These are phyloP conservation scores for Tenthredo scrophulariae DNA, from an alignment of 2,888 invertebrate genomes.

Conservation along the genomic window DNA sequence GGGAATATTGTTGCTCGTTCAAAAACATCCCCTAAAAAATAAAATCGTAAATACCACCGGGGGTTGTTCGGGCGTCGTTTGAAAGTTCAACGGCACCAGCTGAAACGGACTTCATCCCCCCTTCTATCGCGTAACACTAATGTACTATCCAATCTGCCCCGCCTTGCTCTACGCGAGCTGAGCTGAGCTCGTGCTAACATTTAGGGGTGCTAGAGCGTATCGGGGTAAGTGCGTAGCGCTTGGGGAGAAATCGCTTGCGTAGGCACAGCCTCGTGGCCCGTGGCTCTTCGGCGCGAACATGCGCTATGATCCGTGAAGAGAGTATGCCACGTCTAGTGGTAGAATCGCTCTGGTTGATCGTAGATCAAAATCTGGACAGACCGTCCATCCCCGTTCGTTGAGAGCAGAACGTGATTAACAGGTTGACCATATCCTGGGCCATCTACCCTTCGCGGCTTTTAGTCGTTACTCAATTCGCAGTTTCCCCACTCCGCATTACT, in stretches of 20 bases:
- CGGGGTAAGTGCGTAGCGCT: not conserved
- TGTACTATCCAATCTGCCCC: slow-evolving; percentile 32
- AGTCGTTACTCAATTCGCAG: not conserved
- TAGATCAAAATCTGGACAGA: slow-evolving; percentile 22
- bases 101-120: slow-evolving; percentile 11
- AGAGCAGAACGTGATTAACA: slow-evolving; percentile 19
- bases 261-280: not conserved
- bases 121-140: slow-evolving; percentile 5
- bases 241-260: slow-evolving; percentile 28
- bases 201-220: slow-evolving; percentile 6
- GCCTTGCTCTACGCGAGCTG: not conserved
- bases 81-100: slow-evolving; percentile 9
- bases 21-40: not conserved
- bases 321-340: not conserved
- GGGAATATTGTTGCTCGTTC: not conserved
- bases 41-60: not conserved
- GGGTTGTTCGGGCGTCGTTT: slow-evolving; percentile 10
- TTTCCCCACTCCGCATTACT: not conserved
- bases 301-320: not conserved
- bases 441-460: not conserved
- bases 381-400: not conserved
- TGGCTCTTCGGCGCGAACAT: not conserved
- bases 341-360: slow-evolving; percentile 21
- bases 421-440: slow-evolving; percentile 1
- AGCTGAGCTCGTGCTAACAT: slow-evolving; percentile 12